Evolutionary conservation across 2,113 vertebrate species (phyloP).

Genomic region (Rhea pennata): DNA sequence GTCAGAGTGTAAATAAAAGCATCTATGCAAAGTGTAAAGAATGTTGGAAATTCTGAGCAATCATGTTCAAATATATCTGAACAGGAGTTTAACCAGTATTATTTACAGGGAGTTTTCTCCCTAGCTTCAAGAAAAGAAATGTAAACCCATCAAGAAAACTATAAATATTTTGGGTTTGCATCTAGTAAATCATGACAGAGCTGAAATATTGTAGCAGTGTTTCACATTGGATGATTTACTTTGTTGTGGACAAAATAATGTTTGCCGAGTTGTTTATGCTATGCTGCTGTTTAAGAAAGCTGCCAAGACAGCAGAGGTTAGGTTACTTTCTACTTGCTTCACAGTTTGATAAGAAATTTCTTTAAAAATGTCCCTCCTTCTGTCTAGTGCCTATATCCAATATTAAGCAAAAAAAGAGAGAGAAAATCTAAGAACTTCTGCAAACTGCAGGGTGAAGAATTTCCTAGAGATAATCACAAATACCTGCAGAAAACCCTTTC

Average conservation of each 20-base stretch:
- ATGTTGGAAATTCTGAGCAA: constrained; percentile 12
- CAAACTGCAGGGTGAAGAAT: background rate
- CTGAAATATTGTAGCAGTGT: constrained; percentile 14
- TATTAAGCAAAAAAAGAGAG: background rate
- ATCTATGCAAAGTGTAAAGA: constrained; percentile 10
- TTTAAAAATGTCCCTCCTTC: background rate
- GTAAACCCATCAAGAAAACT: constrained; percentile 10
- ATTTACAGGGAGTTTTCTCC: constrained; percentile 46
- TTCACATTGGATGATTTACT: constrained; percentile 11
- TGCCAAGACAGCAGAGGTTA: background rate
- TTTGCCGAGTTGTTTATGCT: background rate
- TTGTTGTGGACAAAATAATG: background rate
- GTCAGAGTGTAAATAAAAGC: constrained; percentile 29
- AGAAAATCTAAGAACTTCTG: background rate
- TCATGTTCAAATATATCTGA: background rate
- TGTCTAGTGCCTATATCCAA: background rate
- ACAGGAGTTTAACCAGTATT: constrained; percentile 45
- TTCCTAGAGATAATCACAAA: background rate
- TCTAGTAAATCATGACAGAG: constrained; percentile 38
- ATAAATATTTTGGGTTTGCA: constrained; percentile 55
- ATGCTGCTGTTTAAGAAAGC: background rate
- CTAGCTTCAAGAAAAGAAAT: constrained; percentile 21
- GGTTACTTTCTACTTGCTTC: background rate
- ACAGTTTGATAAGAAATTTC: background rate
- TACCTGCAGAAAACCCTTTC: constrained; percentile 11